phyloP scores from a whole-genome alignment of 2,113 vertebrate species.

The Pavo muticus region DNA sequence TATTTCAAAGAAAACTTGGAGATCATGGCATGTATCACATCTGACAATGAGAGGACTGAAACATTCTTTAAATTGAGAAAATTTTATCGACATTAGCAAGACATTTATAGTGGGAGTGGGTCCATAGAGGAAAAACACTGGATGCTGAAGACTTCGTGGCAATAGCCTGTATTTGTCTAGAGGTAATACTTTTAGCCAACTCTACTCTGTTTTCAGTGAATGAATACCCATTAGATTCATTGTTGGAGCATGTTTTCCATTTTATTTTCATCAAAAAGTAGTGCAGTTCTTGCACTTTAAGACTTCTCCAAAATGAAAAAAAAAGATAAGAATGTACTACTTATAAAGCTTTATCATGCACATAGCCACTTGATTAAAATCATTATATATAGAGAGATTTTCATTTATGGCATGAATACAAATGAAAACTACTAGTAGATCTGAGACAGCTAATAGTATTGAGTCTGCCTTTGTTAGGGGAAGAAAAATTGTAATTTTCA shows the following conservation, averaged over 20 bases:
- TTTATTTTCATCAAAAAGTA: background rate
- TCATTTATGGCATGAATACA: background rate
- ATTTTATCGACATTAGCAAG: background rate
- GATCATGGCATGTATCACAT: background rate
- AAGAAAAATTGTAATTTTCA: background rate
- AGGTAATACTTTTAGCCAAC: background rate
- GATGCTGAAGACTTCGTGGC: background rate
- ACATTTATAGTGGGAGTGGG: background rate
- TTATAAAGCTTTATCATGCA: background rate
- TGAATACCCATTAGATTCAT: background rate
- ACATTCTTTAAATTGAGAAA: background rate
- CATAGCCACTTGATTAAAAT: background rate
- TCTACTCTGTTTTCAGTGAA: background rate
- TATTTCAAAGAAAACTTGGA: background rate
- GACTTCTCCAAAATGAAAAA: background rate
- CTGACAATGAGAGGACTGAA: background rate
- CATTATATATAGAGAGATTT: background rate
- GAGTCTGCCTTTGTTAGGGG: background rate
- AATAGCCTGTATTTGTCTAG: background rate
- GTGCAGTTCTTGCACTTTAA: background rate
- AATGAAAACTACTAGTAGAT: background rate
- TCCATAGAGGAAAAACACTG: background rate
- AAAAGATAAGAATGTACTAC: background rate
- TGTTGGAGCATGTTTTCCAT: background rate
- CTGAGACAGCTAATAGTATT: background rate